These are phyloP conservation scores for Smutsia temminckii DNA, from an alignment of 2,797 vertebrate species.

Conservation along the genomic window DNA sequence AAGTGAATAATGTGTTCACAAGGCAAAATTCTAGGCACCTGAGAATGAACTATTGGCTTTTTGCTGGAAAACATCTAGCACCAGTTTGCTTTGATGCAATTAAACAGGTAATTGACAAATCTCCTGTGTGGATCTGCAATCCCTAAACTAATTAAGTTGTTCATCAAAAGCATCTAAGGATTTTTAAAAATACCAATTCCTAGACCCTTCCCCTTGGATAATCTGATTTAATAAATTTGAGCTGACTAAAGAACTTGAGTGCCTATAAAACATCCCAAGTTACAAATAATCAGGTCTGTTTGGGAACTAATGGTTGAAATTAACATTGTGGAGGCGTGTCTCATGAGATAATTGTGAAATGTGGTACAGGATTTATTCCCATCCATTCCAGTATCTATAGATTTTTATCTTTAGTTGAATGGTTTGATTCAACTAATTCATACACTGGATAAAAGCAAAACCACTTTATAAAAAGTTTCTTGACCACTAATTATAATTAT, in stretches of 20 bases:
- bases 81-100: background rate
- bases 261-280: background rate
- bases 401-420: background rate
- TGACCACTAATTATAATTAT: constrained; percentile 30
- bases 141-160: background rate
- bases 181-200: background rate
- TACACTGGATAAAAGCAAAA: background rate
- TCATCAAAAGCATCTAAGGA: background rate
- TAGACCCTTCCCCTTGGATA: background rate
- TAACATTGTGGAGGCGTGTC: background rate
- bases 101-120: background rate
- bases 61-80: background rate
- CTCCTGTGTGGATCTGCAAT: background rate
- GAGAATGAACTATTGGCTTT: background rate
- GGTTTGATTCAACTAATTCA: background rate
- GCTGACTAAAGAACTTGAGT: background rate
- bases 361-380: background rate
- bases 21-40: background rate
- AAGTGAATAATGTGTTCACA: background rate
- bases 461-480: background rate
- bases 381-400: background rate
- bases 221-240: constrained; percentile 22
- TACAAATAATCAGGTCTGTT: background rate
- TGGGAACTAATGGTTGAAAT: background rate
- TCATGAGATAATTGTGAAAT: background rate